Evolutionary conservation across 2,888 invertebrate genomes (phyloP), one percentile per base, ranked within the genome.

Genomic region (Nycteola revayana): DNA sequence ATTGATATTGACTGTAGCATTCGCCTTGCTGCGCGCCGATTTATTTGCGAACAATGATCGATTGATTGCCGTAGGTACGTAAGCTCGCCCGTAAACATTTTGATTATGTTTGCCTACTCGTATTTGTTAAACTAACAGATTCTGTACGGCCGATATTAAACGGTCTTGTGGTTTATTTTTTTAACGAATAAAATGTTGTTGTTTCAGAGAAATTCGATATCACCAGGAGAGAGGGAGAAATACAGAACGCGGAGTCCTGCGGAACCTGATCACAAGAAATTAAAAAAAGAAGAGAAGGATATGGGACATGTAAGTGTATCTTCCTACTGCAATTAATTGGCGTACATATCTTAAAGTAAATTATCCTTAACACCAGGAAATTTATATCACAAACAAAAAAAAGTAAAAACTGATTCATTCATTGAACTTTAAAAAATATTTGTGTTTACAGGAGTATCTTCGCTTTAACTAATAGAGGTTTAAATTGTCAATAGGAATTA

Each of bases 281-380:
- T 94, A 57, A 94, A 95, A 82, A 95, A 95, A 79, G 95, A 95
- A 77, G 95, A 95, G 65, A 95, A 95, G 80, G 93, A 94, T 67
- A 90, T 93, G 81, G 94, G 94, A 39, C 95, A 94, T 82, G 94
- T 94, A 89, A 91, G 94, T 92, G 36, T 8, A 28, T 7, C 9
- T 9, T 14, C 14, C 2, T 3, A 14, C 2, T 14, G 2, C 14
- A 14, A 3, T 14, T 14, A 14, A 14, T 14, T 14, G n/a, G n/a
- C n/a, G n/a, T n/a, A n/a, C n/a, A n/a, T n/a, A n/a, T n/a, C n/a
- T n/a, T n/a, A n/a, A n/a, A n/a, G n/a, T n/a, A n/a, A n/a, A n/a
- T n/a, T n/a, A n/a, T n/a, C n/a, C n/a, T n/a, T n/a, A n/a, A n/a
- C n/a, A n/a, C n/a, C n/a, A n/a, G n/a, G n/a, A n/a, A n/a, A n/a